Conservation (phyloP, 2,113 vertebrate species). For the Lynx canadensis region DNA sequence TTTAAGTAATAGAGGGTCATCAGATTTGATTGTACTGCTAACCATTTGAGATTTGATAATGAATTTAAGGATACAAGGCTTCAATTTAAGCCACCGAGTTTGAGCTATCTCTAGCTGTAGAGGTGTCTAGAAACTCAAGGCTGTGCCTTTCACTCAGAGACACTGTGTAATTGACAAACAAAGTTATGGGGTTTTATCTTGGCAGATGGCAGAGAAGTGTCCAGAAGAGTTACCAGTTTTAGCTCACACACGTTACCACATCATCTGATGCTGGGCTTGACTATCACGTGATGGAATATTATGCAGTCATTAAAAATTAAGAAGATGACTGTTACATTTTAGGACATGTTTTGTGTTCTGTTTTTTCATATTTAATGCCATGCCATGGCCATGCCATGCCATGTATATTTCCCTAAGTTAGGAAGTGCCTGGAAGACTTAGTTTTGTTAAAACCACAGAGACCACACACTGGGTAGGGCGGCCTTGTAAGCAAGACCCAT, state of each 20-base stretch:
- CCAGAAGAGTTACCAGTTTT: neutral
- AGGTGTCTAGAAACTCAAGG: neutral
- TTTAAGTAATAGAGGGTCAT: neutral
- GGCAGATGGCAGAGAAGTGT: neutral
- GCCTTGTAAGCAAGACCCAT: neutral
- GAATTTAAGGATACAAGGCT: neutral
- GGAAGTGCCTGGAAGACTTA: neutral
- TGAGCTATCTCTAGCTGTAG: neutral
- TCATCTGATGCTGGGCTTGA: neutral
- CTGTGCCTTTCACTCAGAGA: neutral
- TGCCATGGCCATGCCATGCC: neutral
- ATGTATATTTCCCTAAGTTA: neutral
- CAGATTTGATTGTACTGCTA: neutral
- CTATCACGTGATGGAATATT: neutral
- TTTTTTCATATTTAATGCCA: neutral
- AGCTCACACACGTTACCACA: neutral
- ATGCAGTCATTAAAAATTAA: neutral
- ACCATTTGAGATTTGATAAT: neutral
- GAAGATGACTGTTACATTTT: neutral
- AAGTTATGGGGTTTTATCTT: neutral
- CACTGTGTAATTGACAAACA: neutral
- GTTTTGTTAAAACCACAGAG: neutral
- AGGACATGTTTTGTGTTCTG: neutral
- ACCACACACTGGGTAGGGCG: too few relatives aligned
- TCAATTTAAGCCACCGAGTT: neutral